Evolutionary conservation across 1,140 invertebrate species (phyloP), one percentile per base, ranked within the genome.

Genomic region (Apis florea): DNA sequence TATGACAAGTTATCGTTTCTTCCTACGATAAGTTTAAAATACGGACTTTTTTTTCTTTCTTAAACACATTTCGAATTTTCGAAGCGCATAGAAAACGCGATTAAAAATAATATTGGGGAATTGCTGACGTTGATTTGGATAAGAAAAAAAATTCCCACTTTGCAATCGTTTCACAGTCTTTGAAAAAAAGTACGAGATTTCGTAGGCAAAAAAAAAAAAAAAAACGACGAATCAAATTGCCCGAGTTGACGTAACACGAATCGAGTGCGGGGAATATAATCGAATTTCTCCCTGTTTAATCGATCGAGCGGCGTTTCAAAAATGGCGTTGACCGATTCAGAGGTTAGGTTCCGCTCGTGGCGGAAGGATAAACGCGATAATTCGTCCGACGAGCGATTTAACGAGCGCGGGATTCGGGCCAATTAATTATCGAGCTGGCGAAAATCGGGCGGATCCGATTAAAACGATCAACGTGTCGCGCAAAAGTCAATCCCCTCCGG

Each of bases 361-460:
- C 40, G 49, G 31, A n/a, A 79, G 26, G 76, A 61, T 59, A 71
- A 79, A 61, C 73, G 54, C 15, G 68, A 64, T 73, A 73, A 73
- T 40, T 79, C 31, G 31, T 40, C 19, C 26, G 31, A 21, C 17
- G 21, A 21, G 49, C 69, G 47, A 56, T 47, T 63, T 26, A 73
- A 73, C 69, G 69, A 79, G 68, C 49, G 9, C 8, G 17, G 13
- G 8, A 63, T n/a, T 61, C 31, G 8, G 17, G 10, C 31, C 49
- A 56, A 64, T 79, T 79, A 79, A 79, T 79, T 73, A 73, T 49
- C 31, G 17, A 54, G 49, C 59, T 24, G 19, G n/a, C 78, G 69
- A 79, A 79, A 79, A 70, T 79, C 69, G 69, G n/a, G 58, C 17
- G 51, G 19, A 17, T 49, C 40, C 76, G 59, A 64, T 79, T 79